Evolutionary conservation across 2,797 vertebrate species (phyloP).

Genomic region (Ceyx erithaca): DNA sequence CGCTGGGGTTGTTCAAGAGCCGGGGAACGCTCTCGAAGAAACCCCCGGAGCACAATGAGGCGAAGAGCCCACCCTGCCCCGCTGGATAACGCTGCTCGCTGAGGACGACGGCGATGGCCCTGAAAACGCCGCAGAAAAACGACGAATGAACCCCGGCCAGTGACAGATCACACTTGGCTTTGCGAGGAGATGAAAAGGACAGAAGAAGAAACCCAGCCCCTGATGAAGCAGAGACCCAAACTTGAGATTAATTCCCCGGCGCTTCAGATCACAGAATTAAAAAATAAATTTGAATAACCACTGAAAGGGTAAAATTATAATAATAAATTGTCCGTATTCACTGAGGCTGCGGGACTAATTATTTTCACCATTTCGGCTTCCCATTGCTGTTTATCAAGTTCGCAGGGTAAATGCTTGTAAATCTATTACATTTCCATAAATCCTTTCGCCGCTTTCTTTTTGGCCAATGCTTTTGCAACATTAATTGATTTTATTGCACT

Average conservation of each 20-base stretch:
- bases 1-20: neutral
- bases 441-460: slow-evolving; percentile 33
- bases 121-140: neutral
- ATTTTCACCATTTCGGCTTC: slow-evolving; percentile 62
- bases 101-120: neutral
- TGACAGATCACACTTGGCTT: neutral
- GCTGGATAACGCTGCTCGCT: neutral
- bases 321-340: slow-evolving; percentile 62
- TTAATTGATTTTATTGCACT: slow-evolving; percentile 72
- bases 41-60: neutral
- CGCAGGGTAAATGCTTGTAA: slow-evolving; percentile 67
- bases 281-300: slow-evolving; percentile 69
- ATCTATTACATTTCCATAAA: slow-evolving; percentile 74
- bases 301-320: slow-evolving; percentile 70
- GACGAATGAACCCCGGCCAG: neutral
- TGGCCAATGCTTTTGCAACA: slow-evolving; percentile 63
- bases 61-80: neutral
- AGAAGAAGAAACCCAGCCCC: neutral
- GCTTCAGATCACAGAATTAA: slow-evolving; percentile 56
- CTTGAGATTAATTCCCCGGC: slow-evolving; percentile 3
- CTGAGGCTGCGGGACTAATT: slow-evolving; percentile 69
- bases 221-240: neutral
- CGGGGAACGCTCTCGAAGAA: neutral
- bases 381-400: slow-evolving; percentile 72
- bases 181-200: neutral